phyloP scores from a whole-genome alignment of 2,797 vertebrate species.

The Epinephelus malabaricus region DNA sequence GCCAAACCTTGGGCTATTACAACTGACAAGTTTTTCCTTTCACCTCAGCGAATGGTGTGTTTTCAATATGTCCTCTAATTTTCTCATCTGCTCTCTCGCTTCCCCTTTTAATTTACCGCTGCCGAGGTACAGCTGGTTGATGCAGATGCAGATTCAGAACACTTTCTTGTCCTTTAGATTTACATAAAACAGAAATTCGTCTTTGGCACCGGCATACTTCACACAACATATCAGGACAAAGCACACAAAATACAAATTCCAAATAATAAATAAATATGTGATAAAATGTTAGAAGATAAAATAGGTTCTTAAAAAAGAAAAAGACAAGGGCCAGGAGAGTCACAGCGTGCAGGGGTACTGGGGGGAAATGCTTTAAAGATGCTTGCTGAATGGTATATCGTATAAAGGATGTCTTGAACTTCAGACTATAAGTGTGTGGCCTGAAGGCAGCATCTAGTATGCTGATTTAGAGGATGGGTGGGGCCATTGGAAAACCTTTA shows the following conservation, averaged over 20 bases:
- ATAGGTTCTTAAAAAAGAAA: neutral
- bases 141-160: conserved; percentile 27
- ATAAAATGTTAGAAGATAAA: conserved; percentile 13
- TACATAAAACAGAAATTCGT: conserved; percentile 51
- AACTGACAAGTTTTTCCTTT: conserved; percentile 44
- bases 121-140: neutral
- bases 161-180: conserved; percentile 43
- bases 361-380: neutral
- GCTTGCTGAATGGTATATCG: conserved; percentile 1
- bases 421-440: neutral
- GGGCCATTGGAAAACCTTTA: neutral
- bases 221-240: conserved; percentile 18
- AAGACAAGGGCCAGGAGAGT: neutral
- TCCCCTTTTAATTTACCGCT: conserved; percentile 46
- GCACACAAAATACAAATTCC: conserved; percentile 2
- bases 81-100: conserved; percentile 36
- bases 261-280: conserved; percentile 25
- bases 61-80: conserved; percentile 57
- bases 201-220: conserved; percentile 8
- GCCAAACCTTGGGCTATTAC: conserved; percentile 38
- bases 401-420: conserved; percentile 11
- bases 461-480: neutral
- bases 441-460: neutral
- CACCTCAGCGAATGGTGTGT: conserved; percentile 36
- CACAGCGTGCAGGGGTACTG: neutral